These are phyloP conservation scores for Oedothorax gibbosus DNA, from an alignment of 1,140 invertebrate genomes.

Conservation along the genomic window DNA sequence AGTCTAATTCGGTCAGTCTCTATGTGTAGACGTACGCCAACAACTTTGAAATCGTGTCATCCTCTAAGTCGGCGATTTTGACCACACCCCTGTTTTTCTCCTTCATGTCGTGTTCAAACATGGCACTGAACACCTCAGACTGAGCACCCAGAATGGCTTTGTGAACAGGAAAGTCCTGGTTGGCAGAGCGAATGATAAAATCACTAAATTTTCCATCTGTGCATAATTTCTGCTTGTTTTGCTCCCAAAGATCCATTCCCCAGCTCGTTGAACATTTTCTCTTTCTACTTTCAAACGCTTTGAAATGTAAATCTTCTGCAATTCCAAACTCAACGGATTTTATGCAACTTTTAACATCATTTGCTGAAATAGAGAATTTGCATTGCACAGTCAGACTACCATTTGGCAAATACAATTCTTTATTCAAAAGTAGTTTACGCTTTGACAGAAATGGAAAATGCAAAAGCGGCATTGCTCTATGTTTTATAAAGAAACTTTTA, in stretches of 20 bases:
- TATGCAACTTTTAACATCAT: background rate
- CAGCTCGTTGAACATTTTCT: background rate
- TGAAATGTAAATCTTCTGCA: no score
- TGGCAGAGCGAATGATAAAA: slow-evolving; percentile 65
- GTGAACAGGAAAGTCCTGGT: slow-evolving; percentile 65
- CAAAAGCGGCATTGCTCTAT: no score
- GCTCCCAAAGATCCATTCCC: background rate
- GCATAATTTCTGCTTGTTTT: background rate
- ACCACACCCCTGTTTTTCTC: slow-evolving; percentile 71
- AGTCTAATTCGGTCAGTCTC: background rate
- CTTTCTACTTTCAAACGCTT: background rate
- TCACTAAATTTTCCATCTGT: slow-evolving; percentile 58
- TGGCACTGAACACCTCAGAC: slow-evolving; percentile 67
- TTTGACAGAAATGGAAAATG: background rate
- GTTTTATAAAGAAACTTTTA: background rate
- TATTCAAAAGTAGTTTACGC: background rate
- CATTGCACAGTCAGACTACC: background rate
- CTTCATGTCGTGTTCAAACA: slow-evolving; percentile 66
- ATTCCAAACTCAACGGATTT: background rate
- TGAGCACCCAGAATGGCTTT: slow-evolving; percentile 67
- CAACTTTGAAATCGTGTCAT: slow-evolving; percentile 34
- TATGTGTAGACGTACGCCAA: slow-evolving; percentile 32
- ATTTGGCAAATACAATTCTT: slow-evolving; percentile 15
- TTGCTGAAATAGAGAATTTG: background rate
- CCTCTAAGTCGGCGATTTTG: slow-evolving; percentile 45